phyloP scores from a whole-genome alignment of 2,888 invertebrate genomes.

The Cordilura impudica region DNA sequence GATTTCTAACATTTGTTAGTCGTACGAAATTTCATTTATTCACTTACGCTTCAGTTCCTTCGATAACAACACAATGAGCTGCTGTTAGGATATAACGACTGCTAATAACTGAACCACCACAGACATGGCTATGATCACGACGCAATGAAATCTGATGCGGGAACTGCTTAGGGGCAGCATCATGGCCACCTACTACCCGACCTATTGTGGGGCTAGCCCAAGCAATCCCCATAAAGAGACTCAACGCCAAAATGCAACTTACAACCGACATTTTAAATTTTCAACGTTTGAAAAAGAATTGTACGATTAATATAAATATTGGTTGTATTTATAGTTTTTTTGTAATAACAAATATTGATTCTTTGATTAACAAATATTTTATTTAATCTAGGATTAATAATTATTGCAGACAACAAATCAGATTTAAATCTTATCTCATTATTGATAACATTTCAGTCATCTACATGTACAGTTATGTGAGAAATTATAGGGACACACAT shows the following conservation, averaged over 20 bases:
- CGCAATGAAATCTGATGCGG: conserved; percentile 73
- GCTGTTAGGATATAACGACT: conserved; percentile 66
- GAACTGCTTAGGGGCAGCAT: conserved; percentile 69
- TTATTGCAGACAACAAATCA: background rate
- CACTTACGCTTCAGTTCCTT: conserved; percentile 41
- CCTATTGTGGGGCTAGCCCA: conserved; percentile 20
- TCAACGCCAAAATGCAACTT: background rate
- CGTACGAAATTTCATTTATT: background rate
- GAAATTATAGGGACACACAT: too few species aligned
- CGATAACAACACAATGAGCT: conserved; percentile 67
- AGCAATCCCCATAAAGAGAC: conserved; percentile 1
- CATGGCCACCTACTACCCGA: conserved; percentile 68
- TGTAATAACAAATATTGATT: too few species aligned
- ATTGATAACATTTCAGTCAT: background rate
- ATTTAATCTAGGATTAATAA: background rate
- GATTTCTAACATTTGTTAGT: too few species aligned
- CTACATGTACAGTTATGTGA: too few species aligned
- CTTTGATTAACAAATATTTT: too few species aligned
- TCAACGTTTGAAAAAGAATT: background rate
- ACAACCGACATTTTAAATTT: conserved; percentile 11
- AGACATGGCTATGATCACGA: conserved; percentile 59
- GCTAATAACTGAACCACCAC: conserved; percentile 68
- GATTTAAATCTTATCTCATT: background rate
- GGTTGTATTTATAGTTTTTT: background rate
- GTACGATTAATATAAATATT: background rate